Conservation (phyloP, 2,888 invertebrate genomes). For the Nymphalis polychloros region DNA sequence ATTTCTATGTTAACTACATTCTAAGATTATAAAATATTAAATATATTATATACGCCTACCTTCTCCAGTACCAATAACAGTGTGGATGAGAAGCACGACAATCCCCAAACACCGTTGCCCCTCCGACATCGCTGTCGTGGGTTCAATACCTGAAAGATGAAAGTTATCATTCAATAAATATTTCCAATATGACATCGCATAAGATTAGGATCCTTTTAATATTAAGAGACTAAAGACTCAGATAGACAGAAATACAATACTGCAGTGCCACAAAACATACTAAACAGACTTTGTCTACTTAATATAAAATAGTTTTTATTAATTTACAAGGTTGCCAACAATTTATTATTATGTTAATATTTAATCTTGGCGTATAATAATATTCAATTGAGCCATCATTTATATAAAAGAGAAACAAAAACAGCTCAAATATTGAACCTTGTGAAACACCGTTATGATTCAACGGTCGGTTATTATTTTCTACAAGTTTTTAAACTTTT, state of each 20-base stretch:
- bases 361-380: no score
- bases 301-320: no score
- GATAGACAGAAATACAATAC: no score
- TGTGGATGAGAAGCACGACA: conserved; percentile 70
- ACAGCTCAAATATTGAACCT: conserved; percentile 4
- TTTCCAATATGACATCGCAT: no score
- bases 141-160: conserved; percentile 52
- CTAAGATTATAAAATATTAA: no score
- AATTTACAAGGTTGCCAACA: no score
- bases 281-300: no score
- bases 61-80: conserved; percentile 73
- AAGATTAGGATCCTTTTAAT: no score
- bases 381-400: neutral
- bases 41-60: conserved; percentile 47
- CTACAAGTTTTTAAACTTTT: conserved; percentile 9
- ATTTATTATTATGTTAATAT: no score
- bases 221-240: no score
- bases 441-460: neutral
- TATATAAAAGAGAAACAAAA: neutral
- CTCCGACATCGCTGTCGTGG: conserved; percentile 69
- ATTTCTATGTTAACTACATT: neutral
- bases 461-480: neutral
- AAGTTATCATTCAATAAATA: neutral
- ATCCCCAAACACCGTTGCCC: conserved; percentile 69
- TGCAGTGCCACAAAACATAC: no score